Base-by-base conservation (phyloP, 2,888 invertebrate species). In the Pheosia tremula region DNA sequence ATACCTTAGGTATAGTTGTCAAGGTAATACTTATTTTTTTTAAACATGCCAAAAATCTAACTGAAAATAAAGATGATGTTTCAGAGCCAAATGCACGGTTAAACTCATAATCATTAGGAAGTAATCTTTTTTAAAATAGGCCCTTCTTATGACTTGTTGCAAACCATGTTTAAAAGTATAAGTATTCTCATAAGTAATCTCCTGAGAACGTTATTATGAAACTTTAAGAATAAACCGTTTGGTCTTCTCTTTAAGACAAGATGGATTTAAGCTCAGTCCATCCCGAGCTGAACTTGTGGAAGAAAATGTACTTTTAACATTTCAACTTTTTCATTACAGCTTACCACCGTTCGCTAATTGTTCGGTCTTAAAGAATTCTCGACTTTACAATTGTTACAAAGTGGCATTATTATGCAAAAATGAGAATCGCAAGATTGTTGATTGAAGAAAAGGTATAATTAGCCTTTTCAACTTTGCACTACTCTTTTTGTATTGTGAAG, bases 301-400 rank as follows among this genome's bases (percentile, higher is more conserved):
- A 11, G 11, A 5, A 47, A 41, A 47, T 45, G 10, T 8, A 43
- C 9, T 47, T 47, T 11, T 47, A 47, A n/a, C 47, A 47, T n/a
- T n/a, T n/a, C 6, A n/a, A 47, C 47, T 47, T 79, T 79, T 77
- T 68, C 68, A 71, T 71, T 68, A 58, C 64, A 64, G 64, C 62
- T 74, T 69, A 77, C 75, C 71, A 66, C 69, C 69, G 68, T 65
- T 38, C 8, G 75, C 63, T 73, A 75, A 74, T 75, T 74, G 68
- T 70, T 72, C 74, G 71, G 69, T 74, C 73, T 69, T 58, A 67
- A 71, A 71, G 74, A 71, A 78, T 70, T 66, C 69, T 67, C 66
- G 60, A 69, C 66, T 66, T 67, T 61, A 60, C 70, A 61, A 75
- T 74, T 75, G 68, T 71, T 69, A 55, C 58, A 59, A 76, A 73